Conservation (phyloP, 2,888 invertebrate species). For the Drosophila flavopinicola region DNA sequence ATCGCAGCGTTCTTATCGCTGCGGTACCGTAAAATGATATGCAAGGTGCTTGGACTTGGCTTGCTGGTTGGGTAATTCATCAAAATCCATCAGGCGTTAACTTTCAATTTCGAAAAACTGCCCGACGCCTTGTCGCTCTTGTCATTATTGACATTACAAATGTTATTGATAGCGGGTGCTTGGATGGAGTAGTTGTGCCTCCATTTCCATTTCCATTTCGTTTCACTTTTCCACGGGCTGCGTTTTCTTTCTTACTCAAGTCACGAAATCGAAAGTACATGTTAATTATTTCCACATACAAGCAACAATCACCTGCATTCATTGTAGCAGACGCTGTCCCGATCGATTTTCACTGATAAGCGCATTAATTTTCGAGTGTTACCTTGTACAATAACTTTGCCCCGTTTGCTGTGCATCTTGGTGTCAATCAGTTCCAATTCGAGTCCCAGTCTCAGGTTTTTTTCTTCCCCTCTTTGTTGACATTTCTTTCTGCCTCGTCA, state of each 20-base stretch:
- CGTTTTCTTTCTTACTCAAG: constrained; percentile 41
- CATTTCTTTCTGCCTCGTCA: constrained; percentile 67
- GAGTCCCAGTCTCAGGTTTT: constrained; percentile 22
- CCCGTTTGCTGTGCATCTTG: constrained; percentile 40
- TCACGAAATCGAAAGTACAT: constrained; percentile 80
- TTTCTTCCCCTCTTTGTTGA: constrained; percentile 53
- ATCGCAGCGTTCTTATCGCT: constrained; percentile 46
- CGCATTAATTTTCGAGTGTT: constrained; percentile 69
- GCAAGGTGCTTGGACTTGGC: constrained; percentile 62
- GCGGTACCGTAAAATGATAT: constrained; percentile 41
- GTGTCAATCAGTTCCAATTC: constrained; percentile 67
- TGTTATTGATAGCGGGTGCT: constrained; percentile 71
- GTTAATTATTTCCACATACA: constrained; percentile 77
- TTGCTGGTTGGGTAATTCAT: constrained; percentile 62
- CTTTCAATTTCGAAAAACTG: constrained; percentile 56
- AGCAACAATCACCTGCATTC: constrained; percentile 74
- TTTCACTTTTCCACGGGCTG: constrained; percentile 51
- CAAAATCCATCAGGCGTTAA: constrained; percentile 63
- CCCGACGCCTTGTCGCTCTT: constrained; percentile 46
- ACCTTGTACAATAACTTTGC: constrained; percentile 38
- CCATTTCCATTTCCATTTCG: constrained; percentile 55
- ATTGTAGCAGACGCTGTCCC: constrained; percentile 33
- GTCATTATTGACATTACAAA: constrained; percentile 80
- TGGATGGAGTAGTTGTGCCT: constrained; percentile 14
- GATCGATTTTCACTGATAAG: constrained; percentile 73